A percentile compares a stretch with the other conserved stretches of the same genome.
Conservation (phyloP, 2,888 invertebrate genomes). For the Eupithecia vulgata region DNA sequence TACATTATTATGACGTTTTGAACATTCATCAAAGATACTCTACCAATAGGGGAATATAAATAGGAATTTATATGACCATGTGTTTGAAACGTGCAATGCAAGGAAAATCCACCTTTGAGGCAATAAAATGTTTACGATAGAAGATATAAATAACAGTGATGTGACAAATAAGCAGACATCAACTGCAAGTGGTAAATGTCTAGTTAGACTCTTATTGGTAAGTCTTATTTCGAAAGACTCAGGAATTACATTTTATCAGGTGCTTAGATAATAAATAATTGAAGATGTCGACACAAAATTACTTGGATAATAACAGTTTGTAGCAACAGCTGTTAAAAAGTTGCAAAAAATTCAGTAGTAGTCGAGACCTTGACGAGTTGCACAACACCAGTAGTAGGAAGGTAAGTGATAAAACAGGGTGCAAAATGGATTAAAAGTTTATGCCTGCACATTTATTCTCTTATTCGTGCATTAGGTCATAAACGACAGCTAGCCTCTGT, state of each 20-base stretch:
- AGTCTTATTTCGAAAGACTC: conserved; percentile 35
- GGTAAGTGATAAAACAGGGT: conserved; percentile 40
- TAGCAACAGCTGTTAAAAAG: background rate
- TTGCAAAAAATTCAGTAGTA: background rate
- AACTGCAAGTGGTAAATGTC: conserved; percentile 49
- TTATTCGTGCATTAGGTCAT: conserved; percentile 69
- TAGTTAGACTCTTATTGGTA: conserved; percentile 41
- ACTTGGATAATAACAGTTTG: background rate
- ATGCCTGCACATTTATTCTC: conserved; percentile 55
- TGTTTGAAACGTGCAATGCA: conserved; percentile 56
- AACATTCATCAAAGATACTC: conserved; percentile 24
- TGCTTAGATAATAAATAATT: background rate
- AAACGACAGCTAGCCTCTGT: conserved; percentile 78
- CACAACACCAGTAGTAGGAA: conserved; percentile 17
- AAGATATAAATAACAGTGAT: conserved; percentile 67
- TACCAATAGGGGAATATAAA: conserved; percentile 49
- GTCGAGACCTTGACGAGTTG: background rate
- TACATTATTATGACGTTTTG: conserved; percentile 11
- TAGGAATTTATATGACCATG: conserved; percentile 54
- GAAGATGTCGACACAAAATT: background rate
- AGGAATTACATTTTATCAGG: background rate
- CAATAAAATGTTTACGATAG: conserved; percentile 72
- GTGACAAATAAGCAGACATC: conserved; percentile 63
- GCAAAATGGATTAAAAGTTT: conserved; percentile 58
- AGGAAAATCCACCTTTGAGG: conserved; percentile 57